Evolutionary conservation across 1,140 invertebrate species (phyloP).

Genomic region (Notospermus geniculatus): DNA sequence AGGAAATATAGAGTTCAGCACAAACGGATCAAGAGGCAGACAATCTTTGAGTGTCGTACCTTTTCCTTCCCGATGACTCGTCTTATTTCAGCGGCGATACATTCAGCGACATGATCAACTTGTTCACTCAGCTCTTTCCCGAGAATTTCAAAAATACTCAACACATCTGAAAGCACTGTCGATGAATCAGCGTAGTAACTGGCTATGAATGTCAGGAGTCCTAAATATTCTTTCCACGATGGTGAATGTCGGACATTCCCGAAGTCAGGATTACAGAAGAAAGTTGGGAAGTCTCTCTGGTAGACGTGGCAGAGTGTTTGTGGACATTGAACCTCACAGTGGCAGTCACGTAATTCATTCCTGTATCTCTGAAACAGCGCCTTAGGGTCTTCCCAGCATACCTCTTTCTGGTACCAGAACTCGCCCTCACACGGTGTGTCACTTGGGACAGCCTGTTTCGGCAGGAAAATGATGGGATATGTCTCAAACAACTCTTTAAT

Average conservation of each 20-base stretch:
- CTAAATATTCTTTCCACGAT: not conserved
- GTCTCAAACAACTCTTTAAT: constrained; percentile 39
- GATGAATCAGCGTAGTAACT: not conserved
- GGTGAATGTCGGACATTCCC: no score
- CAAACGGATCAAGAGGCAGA: no score
- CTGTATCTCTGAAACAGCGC: constrained; percentile 39
- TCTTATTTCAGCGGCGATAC: not conserved
- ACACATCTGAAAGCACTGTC: constrained; percentile 8
- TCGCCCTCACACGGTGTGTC: constrained; percentile 20
- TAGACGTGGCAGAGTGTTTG: no score
- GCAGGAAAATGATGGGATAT: constrained; percentile 44
- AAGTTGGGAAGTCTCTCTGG: no score
- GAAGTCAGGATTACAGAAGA: no score
- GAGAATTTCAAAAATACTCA: constrained; percentile 5
- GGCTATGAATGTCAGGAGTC: constrained; percentile 8
- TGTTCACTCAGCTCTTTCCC: not conserved
- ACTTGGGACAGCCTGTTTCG: not conserved
- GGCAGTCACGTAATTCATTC: constrained; percentile 29
- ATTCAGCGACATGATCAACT: not conserved
- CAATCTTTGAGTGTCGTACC: no score
- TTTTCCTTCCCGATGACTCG: no score
- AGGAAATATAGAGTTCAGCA: no score
- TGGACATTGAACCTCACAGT: constrained; percentile 5
- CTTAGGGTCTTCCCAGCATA: constrained; percentile 45
- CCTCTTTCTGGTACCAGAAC: constrained; percentile 37